A percentile compares a stretch with the other conserved stretches of the same genome.
phyloP scores from a whole-genome alignment of 2,888 invertebrate genomes.

The Candidula unifasciata region DNA sequence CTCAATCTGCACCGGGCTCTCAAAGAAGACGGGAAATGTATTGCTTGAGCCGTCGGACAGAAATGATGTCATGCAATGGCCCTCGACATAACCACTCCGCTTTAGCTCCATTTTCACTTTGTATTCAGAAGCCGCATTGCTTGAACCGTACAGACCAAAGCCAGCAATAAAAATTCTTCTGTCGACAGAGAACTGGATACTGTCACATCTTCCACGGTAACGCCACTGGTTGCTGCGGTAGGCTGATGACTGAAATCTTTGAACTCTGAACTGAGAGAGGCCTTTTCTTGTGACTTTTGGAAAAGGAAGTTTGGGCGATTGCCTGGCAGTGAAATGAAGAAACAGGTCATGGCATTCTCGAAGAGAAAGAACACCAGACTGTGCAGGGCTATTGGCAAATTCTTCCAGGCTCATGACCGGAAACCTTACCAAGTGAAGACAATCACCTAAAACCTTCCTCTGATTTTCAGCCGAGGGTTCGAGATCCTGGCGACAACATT shows the following conservation, averaged over 20 bases:
- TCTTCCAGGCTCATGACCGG: constrained; percentile 95
- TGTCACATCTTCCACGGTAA: constrained; percentile 96
- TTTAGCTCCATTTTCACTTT: constrained; percentile 92
- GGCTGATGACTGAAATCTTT: constrained; percentile 96
- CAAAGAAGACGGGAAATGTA: constrained; percentile 93
- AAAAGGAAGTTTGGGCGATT: constrained; percentile 89
- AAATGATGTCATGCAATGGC: constrained; percentile 94
- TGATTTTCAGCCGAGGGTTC: constrained; percentile 87
- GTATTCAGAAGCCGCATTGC: constrained; percentile 96
- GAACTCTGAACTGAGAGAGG: constrained; percentile 94
- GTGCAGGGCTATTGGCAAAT: constrained; percentile 96
- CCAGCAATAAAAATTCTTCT: constrained; percentile 96
- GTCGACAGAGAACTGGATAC: constrained; percentile 97
- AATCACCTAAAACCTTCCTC: constrained; percentile 79
- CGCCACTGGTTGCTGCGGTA: constrained; percentile 98
- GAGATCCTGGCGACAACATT: constrained; percentile 90
- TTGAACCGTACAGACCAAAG: constrained; percentile 96
- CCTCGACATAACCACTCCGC: constrained; percentile 89
- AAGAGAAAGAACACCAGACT: constrained; percentile 92
- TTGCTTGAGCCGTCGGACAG: constrained; percentile 97
- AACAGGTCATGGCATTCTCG: constrained; percentile 97
- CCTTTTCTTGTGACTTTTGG: constrained; percentile 90
- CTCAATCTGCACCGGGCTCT: constrained; percentile 89
- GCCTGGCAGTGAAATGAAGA: constrained; percentile 93
- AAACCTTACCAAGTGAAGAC: constrained; percentile 91